phyloP scores from a whole-genome alignment of 2,113 vertebrate species.

The Aspidoscelis tigris region DNA sequence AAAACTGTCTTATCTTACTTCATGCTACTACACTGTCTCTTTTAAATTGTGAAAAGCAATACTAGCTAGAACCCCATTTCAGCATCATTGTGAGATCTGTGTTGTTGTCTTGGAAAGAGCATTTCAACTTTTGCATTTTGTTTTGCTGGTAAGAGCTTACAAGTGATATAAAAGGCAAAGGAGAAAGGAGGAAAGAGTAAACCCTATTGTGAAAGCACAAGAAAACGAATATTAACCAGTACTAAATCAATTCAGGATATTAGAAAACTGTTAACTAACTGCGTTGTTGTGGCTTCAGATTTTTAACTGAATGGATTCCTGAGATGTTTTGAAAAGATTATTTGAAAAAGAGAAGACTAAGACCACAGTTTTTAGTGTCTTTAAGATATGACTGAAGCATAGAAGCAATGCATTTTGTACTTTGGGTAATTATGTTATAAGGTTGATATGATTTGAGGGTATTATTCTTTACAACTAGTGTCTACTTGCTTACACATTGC shows the following conservation, averaged over 20 bases:
- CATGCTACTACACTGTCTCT: not conserved
- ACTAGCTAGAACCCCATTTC: constrained; percentile 19
- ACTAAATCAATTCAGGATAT: not conserved
- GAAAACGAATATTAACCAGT: not conserved
- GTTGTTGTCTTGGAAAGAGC: not conserved
- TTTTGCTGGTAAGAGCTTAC: not conserved
- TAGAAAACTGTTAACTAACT: not conserved
- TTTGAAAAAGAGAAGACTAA: too few relatives aligned
- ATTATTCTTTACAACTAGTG: not conserved
- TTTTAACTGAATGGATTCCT: accelerated
- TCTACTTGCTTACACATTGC: not conserved
- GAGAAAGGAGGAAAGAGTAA: too few relatives aligned
- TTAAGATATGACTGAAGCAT: not conserved
- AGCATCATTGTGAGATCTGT: not conserved
- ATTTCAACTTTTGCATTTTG: not conserved
- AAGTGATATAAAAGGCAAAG: not conserved
- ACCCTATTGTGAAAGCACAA: constrained; percentile 7
- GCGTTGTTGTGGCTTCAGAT: not conserved
- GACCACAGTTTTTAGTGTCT: accelerated
- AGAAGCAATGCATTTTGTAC: not conserved
- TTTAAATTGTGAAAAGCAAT: constrained; percentile 43
- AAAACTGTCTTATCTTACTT: accelerated
- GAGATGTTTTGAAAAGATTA: not conserved
- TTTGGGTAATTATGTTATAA: not conserved
- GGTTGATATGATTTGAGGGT: not conserved